Evolutionary conservation across 2,888 invertebrate genomes (phyloP).

Genomic region (Harpagoxenus sublaevis): DNA sequence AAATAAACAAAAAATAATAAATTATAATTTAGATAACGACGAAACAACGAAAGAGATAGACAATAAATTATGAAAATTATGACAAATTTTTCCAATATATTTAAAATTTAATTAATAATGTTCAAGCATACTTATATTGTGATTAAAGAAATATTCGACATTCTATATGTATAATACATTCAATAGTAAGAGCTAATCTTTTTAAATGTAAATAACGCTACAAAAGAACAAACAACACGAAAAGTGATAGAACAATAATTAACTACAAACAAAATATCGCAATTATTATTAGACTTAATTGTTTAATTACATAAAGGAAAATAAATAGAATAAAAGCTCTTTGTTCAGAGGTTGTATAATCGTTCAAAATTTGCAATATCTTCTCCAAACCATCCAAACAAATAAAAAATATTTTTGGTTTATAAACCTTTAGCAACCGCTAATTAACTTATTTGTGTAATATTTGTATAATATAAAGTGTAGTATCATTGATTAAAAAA

Average conservation of each 20-base stretch:
- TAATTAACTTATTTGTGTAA: slow-evolving; percentile 59
- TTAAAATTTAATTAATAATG: slow-evolving; percentile 9
- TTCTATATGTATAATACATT: not conserved
- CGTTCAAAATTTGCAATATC: slow-evolving; percentile 23
- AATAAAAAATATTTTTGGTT: slow-evolving; percentile 42
- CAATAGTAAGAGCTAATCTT: slow-evolving; percentile 2
- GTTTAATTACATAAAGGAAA: slow-evolving; percentile 29
- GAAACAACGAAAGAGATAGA: not conserved
- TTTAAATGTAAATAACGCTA: slow-evolving; percentile 24
- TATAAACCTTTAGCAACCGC: slow-evolving; percentile 54
- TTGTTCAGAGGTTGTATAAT: slow-evolving; percentile 26
- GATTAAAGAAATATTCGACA: slow-evolving; percentile 38
- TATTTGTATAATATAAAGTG: slow-evolving; percentile 40
- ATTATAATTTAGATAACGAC: slow-evolving; percentile 20
- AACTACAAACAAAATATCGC: slow-evolving; percentile 38
- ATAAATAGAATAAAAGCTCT: slow-evolving; percentile 53
- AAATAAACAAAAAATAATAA: slow-evolving; percentile 21
- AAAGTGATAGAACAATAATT: slow-evolving; percentile 25
- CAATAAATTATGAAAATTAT: slow-evolving; percentile 9
- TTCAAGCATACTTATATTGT: not conserved
- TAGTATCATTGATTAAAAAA: slow-evolving; percentile 40
- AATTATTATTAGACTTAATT: slow-evolving; percentile 22
- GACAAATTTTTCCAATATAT: not conserved
- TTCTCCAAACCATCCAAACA: slow-evolving; percentile 42
- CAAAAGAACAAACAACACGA: slow-evolving; percentile 48